Evolutionary conservation across 1,140 invertebrate genomes (phyloP).

Genomic region (Trichogramma pretiosum): DNA sequence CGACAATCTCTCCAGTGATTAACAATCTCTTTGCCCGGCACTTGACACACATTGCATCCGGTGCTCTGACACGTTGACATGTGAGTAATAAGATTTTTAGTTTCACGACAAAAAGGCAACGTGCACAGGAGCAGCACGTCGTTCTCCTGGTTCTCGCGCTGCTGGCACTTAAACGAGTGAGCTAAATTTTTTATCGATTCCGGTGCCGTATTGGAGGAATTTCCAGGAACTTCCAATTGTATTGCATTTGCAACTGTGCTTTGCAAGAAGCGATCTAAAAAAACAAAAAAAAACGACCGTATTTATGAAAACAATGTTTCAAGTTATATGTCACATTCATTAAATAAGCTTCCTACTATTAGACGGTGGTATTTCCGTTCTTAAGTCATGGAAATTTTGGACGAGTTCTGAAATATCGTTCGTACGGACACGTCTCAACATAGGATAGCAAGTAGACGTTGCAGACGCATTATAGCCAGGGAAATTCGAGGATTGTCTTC

Average conservation of each 20-base stretch:
- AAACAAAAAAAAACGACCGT: slow-evolving; percentile 9
- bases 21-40: slow-evolving; percentile 13
- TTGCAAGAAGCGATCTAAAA: slow-evolving; percentile 13
- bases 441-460: too few relatives aligned
- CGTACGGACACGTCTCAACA: too few relatives aligned
- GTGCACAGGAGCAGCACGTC: slow-evolving; percentile 16
- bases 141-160: slow-evolving; percentile 16
- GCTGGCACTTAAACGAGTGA: slow-evolving; percentile 15
- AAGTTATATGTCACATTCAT: too few relatives aligned
- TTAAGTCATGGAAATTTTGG: too few relatives aligned
- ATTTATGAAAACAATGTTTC: too few relatives aligned
- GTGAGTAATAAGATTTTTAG: slow-evolving; percentile 13
- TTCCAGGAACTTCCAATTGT: too few relatives aligned
- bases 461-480: too few relatives aligned
- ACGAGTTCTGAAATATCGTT: too few relatives aligned
- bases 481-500: too few relatives aligned
- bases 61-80: slow-evolving; percentile 8
- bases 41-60: slow-evolving; percentile 10
- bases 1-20: slow-evolving; percentile 13
- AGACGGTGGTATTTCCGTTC: too few relatives aligned
- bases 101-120: slow-evolving; percentile 12
- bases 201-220: neutral
- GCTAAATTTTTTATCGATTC: slow-evolving; percentile 16
- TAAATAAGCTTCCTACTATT: too few relatives aligned
- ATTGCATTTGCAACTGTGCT: too few relatives aligned